Evolutionary conservation across 2,797 vertebrate genomes (phyloP), one percentile per base, ranked within the genome.

Genomic region (Lithobates sylvaticus): DNA sequence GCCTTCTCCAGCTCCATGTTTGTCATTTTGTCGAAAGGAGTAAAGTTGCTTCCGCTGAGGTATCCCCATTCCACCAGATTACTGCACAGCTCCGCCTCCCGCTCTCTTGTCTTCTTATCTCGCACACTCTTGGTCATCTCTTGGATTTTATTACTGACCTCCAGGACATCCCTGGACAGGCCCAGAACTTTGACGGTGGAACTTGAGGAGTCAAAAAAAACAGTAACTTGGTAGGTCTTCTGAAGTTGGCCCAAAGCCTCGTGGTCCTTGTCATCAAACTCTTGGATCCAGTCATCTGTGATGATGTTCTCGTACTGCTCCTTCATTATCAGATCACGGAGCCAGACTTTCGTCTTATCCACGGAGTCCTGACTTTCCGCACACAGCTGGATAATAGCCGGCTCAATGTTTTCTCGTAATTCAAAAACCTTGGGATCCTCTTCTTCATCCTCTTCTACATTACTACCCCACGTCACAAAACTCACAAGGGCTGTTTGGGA

Each of bases 31-130:
- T 97, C 94, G 88, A 99, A 97, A 86, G 89, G 64, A 29, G 89
- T 27, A 81, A 91, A 95, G 9, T 71, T 84, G 0, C 0, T 6
- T 2, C 88, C 84, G 1, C 91, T 84, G 77, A 32, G 9, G 83
- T 96, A 97, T 78, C 94, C 94, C 97, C 98, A 99, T 2, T 96
- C 94, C 27, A 94, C 94, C 58, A 95, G 77, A 0, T 92, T 88
- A 10, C 64, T 82, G 18, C 89, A 50, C 68, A 91, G 72, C 9
- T 95, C 92, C 32, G 94, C 92, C 16, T 91, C 93, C 75, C 26
- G 93, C 73, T 88, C 91, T 64, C 92, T 73, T 10, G 93, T 93
- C 76, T 93, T 90, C 23, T 89, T 10, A 0, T 88, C 84, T 72
- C 91, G 93, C 0, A 89, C 65, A 16, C 47, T 89, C 61, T 88